Conservation (phyloP, 2,888 invertebrate species). For the Bedellia somnulentella region DNA sequence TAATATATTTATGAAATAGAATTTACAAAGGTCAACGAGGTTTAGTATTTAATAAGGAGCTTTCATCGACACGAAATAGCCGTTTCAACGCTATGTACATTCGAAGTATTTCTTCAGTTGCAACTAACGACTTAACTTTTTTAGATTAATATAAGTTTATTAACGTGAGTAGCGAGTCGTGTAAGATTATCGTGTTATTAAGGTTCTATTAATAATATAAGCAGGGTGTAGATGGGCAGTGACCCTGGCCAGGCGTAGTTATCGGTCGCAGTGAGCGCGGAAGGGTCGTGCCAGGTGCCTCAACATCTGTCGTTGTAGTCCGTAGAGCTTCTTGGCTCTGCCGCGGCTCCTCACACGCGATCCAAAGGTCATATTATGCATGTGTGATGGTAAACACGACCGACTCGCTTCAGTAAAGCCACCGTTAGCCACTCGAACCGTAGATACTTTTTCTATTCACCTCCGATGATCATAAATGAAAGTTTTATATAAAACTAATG, state of each 20-base stretch:
- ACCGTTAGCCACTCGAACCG: slow-evolving; percentile 20
- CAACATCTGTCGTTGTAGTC: slow-evolving; percentile 51
- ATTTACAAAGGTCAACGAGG: too few species aligned
- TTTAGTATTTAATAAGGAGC: too few species aligned
- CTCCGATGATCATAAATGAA: too few species aligned
- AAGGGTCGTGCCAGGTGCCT: slow-evolving; percentile 56
- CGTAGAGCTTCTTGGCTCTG: slow-evolving; percentile 13
- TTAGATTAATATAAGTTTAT: slow-evolving; percentile 10
- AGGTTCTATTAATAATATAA: slow-evolving; percentile 22
- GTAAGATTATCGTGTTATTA: slow-evolving; percentile 16
- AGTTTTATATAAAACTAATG: background rate
- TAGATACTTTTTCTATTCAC: slow-evolving; percentile 3
- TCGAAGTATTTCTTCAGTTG: too few species aligned
- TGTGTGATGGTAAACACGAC: too few species aligned
- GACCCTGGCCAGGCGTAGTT: slow-evolving; percentile 26
- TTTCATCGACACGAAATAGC: too few species aligned
- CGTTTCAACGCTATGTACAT: too few species aligned
- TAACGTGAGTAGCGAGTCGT: slow-evolving; percentile 17
- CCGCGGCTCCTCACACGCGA: background rate
- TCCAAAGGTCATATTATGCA: too few species aligned
- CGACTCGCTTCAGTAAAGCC: slow-evolving; percentile 34
- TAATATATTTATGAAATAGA: too few species aligned
- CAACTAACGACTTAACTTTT: too few species aligned
- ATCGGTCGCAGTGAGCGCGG: slow-evolving; percentile 27
- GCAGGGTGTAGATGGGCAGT: slow-evolving; percentile 53